Evolutionary conservation across 1,140 invertebrate species (phyloP).

Genomic region (Drepana arcuata): DNA sequence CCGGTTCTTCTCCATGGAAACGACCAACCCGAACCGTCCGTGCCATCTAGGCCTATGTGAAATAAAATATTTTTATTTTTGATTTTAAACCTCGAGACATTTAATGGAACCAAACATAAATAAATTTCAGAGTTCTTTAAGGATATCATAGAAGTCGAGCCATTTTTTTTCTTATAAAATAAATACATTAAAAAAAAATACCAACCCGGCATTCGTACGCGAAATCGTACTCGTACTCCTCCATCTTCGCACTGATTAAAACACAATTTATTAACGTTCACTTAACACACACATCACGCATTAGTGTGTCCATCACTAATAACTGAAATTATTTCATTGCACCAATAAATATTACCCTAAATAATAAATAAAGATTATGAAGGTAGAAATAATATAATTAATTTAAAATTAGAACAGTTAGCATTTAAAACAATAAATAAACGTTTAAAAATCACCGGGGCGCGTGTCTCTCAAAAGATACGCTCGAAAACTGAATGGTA

Average conservation of each 20-base stretch:
- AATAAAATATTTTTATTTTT: no score
- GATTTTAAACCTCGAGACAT: no score
- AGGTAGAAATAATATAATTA: slow-evolving; percentile 2
- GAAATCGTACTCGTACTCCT: slow-evolving; percentile 74
- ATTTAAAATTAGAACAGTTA: slow-evolving; percentile 5
- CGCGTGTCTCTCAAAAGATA: slow-evolving; percentile 22
- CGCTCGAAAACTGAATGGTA: slow-evolving; percentile 66
- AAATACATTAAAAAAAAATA: slow-evolving; percentile 21
- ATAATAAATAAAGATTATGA: slow-evolving; percentile 7
- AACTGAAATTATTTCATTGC: slow-evolving; percentile 2
- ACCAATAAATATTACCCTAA: slow-evolving; percentile 17
- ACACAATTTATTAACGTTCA: slow-evolving; percentile 29
- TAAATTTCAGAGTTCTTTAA: no score
- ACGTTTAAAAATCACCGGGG: slow-evolving; percentile 22
- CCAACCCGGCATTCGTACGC: slow-evolving; percentile 75
- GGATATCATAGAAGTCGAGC: no score
- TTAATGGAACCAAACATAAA: no score
- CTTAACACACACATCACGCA: slow-evolving; percentile 37
- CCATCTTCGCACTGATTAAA: no score
- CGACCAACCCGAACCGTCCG: no score
- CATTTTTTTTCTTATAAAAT: no score
- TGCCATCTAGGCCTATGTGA: no score
- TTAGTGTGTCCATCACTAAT: slow-evolving; percentile 12
- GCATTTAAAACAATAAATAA: slow-evolving; percentile 13
- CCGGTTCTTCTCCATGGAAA: no score